These are phyloP conservation scores for Porites lobata DNA, from an alignment of 92 coral and sea anemone species.

Conservation along the genomic window DNA sequence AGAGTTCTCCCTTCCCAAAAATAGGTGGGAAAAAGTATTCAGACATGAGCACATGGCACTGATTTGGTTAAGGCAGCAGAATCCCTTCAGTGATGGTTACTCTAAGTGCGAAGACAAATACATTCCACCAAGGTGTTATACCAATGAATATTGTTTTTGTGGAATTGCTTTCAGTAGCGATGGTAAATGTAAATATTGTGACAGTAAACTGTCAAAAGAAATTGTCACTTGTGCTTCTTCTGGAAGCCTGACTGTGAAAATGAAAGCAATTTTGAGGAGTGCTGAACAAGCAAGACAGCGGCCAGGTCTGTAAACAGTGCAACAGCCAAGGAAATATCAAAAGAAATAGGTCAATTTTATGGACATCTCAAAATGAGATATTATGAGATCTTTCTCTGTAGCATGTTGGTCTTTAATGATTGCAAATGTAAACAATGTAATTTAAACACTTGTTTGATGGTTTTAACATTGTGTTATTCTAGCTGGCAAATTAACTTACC, in stretches of 20 bases:
- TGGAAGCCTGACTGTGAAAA: conserved; percentile 63
- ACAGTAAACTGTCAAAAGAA: conserved; percentile 56
- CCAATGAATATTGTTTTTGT: conserved; percentile 67
- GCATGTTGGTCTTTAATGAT: conserved; percentile 43
- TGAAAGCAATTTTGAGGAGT: conserved; percentile 2
- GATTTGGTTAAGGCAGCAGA: conserved; percentile 78
- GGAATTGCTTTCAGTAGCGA: conserved; percentile 57
- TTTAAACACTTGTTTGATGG: conserved; percentile 42
- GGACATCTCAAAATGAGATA: conserved; percentile 25
- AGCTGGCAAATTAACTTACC: not conserved
- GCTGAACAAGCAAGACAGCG: conserved; percentile 43
- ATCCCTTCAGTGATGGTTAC: conserved; percentile 64
- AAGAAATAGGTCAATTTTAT: conserved; percentile 27
- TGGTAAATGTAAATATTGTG: conserved; percentile 49
- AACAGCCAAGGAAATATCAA: conserved; percentile 15
- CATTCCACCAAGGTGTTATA: conserved; percentile 62
- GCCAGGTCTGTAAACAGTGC: conserved; percentile 25
- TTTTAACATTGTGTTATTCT: conserved; percentile 39
- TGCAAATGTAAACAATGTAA: conserved; percentile 46
- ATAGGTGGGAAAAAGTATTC: conserved; percentile 77
- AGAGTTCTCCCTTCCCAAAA: conserved; percentile 61
- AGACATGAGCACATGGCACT: conserved; percentile 72
- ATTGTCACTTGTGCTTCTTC: conserved; percentile 54
- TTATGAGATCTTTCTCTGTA: conserved; percentile 38
- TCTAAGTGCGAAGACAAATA: conserved; percentile 54